These are phyloP conservation scores for Syngnathus rostellatus DNA, from an alignment of 2,797 vertebrate species.

Conservation along the genomic window DNA sequence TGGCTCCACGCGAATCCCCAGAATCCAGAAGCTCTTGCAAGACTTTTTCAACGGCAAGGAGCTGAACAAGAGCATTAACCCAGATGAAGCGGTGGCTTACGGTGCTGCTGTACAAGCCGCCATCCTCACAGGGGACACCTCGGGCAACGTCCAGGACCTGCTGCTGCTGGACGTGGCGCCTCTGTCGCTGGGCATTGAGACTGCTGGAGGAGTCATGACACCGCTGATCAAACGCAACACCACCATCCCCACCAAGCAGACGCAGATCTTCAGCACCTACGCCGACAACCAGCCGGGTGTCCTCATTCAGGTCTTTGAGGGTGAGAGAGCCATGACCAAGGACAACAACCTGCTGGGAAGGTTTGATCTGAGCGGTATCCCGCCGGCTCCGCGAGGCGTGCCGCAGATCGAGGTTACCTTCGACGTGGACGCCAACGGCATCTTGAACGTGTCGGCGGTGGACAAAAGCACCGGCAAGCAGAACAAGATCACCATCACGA, in stretches of 20 bases:
- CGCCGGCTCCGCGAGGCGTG: constrained; percentile 21
- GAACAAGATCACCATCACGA: constrained; percentile 42
- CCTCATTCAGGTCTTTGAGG: constrained; percentile 23
- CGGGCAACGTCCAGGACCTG: constrained; percentile 20
- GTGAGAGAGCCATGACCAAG: constrained; percentile 27
- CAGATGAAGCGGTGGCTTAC: constrained; percentile 22
- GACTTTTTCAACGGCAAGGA: constrained; percentile 25
- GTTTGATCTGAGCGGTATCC: constrained; percentile 21
- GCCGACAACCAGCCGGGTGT: constrained; percentile 24
- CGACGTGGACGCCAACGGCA: constrained; percentile 25
- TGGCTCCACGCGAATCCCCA: constrained; percentile 25
- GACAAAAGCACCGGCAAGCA: constrained; percentile 37
- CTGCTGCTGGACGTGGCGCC: constrained; percentile 25
- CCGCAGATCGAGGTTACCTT: constrained; percentile 26
- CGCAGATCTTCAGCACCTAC: constrained; percentile 19
- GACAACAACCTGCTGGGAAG: constrained; percentile 25
- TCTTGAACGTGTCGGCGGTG: constrained; percentile 29
- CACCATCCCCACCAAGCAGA: constrained; percentile 27
- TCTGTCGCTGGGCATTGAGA: constrained; percentile 24
- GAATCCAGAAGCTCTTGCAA: constrained; percentile 24
- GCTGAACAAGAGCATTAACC: constrained; percentile 29
- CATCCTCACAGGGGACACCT: constrained; percentile 23
- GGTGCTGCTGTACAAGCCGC: constrained; percentile 25
- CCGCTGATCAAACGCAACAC: constrained; percentile 26
- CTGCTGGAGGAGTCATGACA: constrained; percentile 25